Base-by-base conservation (phyloP, 2,797 vertebrate genomes). In the Eulemur mongoz region DNA sequence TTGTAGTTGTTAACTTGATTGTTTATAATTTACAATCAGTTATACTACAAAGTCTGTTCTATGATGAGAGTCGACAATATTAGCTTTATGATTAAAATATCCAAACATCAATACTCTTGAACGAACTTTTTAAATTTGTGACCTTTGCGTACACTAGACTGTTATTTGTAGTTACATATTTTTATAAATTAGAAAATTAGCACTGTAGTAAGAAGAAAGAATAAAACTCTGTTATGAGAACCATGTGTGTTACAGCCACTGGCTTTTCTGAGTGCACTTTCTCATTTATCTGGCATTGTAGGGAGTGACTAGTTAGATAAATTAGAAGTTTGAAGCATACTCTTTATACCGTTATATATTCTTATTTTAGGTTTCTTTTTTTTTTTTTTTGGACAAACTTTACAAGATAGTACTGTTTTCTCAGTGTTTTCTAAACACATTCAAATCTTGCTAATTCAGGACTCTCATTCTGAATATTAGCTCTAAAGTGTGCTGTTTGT, bases 71-170 rank as follows among this genome's bases (percentile, higher is more conserved):
- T 63, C 70, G 80, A 82, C 18, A 83, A 4, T 86, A 69, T 81
- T 89, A 93, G 12, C 50, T 76, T 96, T 43, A 32, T 83, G 90
- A 81, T 69, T 92, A 67, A 90, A 96, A 63, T 84, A 78, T 27
- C 3, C 27, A 86, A 87, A 73, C 27, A 54, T 61, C 13, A 65
- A 30, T 83, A 63, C 35, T 50, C 6, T 78, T 52, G 38, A 92
- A 79, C 30, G 5, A 73, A 61, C 14, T 32, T 93, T 86, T 91
- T 35, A 93, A 54, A 87, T 92, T 79, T 96, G 84, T 96, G 70
- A 73, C 11, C 80, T 93, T 93, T 89, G 40, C 32, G 4, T 79
- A 43, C 6, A 50, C 23, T 75, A 50, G 70, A 22, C 27, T 82
- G 4, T 85, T 93, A 57, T 70, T 93, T 91, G 2, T 95, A 93